Conservation (phyloP, 2,113 vertebrate genomes). For the Turdus rufiventris region DNA sequence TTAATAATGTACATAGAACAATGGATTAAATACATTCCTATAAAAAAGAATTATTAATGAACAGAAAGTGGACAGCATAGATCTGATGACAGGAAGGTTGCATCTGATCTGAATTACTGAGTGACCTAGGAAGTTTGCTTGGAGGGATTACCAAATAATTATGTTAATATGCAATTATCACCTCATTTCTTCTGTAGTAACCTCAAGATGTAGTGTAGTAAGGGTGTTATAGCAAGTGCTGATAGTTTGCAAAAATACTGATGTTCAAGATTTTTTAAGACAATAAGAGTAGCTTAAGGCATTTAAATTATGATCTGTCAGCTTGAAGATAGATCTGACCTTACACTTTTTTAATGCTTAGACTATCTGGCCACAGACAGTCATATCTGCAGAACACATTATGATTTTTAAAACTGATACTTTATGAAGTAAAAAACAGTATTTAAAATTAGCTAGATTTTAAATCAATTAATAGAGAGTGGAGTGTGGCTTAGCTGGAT, state of each 20-base stretch:
- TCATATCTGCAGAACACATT: slow-evolving; percentile 62
- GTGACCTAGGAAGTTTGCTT: slow-evolving; percentile 83
- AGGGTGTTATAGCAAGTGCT: slow-evolving; percentile 86
- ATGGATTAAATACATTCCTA: slow-evolving; percentile 62
- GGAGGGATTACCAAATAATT: slow-evolving; percentile 88
- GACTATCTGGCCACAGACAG: slow-evolving; percentile 66
- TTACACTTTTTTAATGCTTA: slow-evolving; percentile 66
- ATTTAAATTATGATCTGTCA: slow-evolving; percentile 76
- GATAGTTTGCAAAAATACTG: slow-evolving; percentile 87
- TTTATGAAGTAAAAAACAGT: slow-evolving; percentile 55
- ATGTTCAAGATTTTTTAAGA: slow-evolving; percentile 80
- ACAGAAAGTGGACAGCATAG: slow-evolving; percentile 81
- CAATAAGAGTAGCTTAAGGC: slow-evolving; percentile 75
- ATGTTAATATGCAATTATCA: slow-evolving; percentile 96
- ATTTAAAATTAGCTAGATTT: slow-evolving; percentile 3
- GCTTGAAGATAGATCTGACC: slow-evolving; percentile 76
- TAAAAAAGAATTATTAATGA: slow-evolving; percentile 76
- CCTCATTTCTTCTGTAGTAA: slow-evolving; percentile 87
- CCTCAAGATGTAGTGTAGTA: slow-evolving; percentile 82
- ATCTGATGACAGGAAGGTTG: slow-evolving; percentile 78
- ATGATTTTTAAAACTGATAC: slow-evolving; percentile 39
- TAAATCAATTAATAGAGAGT: not conserved
- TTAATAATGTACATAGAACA: slow-evolving; percentile 77
- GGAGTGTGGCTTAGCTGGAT: not conserved
- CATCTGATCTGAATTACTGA: slow-evolving; percentile 80